A percentile compares a stretch with the other conserved stretches of the same genome.
Evolutionary conservation across 2,113 vertebrate genomes (phyloP).

Genomic region (Fulmarus glacialis): DNA sequence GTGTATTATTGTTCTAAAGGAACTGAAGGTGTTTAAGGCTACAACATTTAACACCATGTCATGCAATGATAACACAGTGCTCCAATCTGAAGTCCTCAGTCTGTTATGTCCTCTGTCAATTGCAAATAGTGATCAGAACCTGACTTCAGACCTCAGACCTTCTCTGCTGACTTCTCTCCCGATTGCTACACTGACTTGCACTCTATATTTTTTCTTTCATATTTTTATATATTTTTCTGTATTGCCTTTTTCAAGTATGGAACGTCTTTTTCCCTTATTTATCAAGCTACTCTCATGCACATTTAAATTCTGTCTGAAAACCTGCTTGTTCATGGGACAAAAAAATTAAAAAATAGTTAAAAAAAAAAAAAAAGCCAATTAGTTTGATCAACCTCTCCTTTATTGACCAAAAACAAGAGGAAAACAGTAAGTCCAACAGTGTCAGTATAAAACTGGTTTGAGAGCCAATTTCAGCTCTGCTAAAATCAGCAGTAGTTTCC

Average conservation of each 20-base stretch:
- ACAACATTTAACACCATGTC: neutral
- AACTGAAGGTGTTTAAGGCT: neutral
- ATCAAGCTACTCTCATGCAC: rapidly evolving
- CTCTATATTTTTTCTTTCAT: neutral
- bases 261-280: neutral
- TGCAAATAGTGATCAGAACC: neutral
- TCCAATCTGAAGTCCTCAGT: neutral
- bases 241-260: neutral
- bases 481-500: neutral
- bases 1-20: neutral
- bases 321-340: neutral
- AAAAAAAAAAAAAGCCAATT: neutral
- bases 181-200: neutral
- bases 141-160: neutral
- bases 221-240: neutral
- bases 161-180: neutral
- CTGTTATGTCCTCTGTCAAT: neutral
- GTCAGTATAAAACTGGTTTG: neutral
- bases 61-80: neutral
- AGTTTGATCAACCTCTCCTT: neutral
- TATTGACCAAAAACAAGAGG: neutral
- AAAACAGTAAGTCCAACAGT: neutral
- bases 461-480: neutral
- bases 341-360: neutral
- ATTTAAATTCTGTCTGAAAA: neutral